Evolutionary conservation across 2,797 vertebrate genomes (phyloP).

Genomic region (Schizopygopsis malacanthus): DNA sequence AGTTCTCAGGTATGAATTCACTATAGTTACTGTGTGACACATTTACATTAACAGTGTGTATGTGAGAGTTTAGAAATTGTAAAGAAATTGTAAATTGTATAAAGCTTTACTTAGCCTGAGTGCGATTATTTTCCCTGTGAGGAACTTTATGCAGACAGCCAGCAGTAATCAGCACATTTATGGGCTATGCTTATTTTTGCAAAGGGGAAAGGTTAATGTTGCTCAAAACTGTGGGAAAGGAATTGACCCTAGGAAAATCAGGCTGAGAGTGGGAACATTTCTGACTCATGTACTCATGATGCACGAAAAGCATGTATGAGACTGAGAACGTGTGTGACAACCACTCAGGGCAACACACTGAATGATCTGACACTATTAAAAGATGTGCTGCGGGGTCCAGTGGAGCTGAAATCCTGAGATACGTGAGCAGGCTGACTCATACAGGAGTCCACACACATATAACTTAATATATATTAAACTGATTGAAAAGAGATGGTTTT

Average conservation of each 20-base stretch:
- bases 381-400: conserved; percentile 52
- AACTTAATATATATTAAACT: background rate
- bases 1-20: background rate
- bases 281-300: conserved; percentile 36
- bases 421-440: conserved; percentile 59
- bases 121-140: background rate
- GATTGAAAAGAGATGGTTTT: background rate
- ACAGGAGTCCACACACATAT: conserved; percentile 7
- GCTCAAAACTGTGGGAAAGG: conserved; percentile 22
- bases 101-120: conserved; percentile 34
- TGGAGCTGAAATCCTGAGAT: conserved; percentile 29
- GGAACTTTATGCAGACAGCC: background rate
- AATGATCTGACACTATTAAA: conserved; percentile 59
- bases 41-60: background rate
- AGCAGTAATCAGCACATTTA: conserved; percentile 3
- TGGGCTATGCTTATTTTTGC: background rate
- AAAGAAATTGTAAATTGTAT: no score
- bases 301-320: conserved; percentile 25
- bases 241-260: conserved; percentile 34
- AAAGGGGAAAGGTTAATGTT: conserved; percentile 31
- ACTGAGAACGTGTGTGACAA: conserved; percentile 52
- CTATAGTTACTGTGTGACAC: background rate
- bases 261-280: background rate
- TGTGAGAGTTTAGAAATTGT: background rate
- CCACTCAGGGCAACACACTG: conserved; percentile 49